These are phyloP conservation scores for Monarcha castaneiventris DNA, from an alignment of 2,113 vertebrate species.

Conservation along the genomic window DNA sequence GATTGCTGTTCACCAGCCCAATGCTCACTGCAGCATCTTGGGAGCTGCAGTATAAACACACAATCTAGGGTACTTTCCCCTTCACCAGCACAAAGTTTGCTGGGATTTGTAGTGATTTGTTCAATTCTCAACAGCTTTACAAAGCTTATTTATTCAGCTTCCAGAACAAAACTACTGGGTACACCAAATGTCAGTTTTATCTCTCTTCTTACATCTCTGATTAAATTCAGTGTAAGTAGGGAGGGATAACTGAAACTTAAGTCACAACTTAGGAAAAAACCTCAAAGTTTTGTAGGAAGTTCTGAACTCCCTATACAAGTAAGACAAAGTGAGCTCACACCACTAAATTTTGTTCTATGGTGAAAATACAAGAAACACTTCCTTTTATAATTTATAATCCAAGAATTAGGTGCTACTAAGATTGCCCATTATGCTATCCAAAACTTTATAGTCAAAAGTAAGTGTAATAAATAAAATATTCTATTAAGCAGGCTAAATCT, in stretches of 20 bases:
- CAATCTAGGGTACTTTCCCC: neutral
- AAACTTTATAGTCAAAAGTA: neutral
- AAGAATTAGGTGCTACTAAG: neutral
- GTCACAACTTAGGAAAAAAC: neutral
- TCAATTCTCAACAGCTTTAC: neutral
- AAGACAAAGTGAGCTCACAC: rapidly evolving
- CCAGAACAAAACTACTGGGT: neutral
- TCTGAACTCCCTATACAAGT: neutral
- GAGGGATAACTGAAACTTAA: neutral
- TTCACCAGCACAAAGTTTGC: neutral
- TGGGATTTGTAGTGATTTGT: neutral
- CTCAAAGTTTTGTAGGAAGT: neutral
- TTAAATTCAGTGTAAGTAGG: neutral
- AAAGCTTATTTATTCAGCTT: neutral
- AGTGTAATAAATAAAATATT: neutral
- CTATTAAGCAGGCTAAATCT: neutral
- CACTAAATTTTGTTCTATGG: neutral
- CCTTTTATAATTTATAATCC: neutral
- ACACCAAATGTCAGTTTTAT: neutral
- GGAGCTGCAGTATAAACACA: neutral
- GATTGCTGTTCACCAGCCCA: neutral
- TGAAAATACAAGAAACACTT: neutral
- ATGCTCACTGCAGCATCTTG: neutral
- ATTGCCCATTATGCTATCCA: neutral
- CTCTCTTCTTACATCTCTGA: neutral